A percentile compares a stretch with the other conserved stretches of the same genome.
These are phyloP conservation scores for Eucidaris tribuloides DNA, from an alignment of 35 echinoderm and acorn worm species.

Conservation along the genomic window DNA sequence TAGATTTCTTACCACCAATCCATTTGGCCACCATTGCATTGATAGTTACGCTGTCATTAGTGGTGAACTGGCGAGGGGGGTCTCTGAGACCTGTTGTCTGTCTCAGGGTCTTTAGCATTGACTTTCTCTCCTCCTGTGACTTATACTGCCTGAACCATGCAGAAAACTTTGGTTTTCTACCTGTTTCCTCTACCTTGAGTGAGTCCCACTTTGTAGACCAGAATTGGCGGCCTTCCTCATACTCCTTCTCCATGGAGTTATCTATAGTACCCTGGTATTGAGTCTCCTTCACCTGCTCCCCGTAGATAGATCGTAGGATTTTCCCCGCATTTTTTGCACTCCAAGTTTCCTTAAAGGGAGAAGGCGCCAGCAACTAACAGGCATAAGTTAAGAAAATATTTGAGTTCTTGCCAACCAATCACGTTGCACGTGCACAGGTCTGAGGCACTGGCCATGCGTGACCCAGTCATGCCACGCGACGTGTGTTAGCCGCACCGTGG, in stretches of 20 bases:
- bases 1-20: not conserved
- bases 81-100: not conserved
- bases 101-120: not conserved
- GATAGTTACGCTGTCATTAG: not conserved
- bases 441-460: too few relatives aligned
- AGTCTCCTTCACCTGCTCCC: not conserved
- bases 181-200: not conserved
- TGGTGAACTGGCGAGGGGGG: not conserved
- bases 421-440: too few relatives aligned
- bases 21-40: not conserved
- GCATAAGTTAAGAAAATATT: too few relatives aligned
- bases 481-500: too few relatives aligned
- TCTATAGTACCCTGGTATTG: not conserved
- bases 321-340: not conserved
- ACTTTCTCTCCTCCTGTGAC: not conserved
- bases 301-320: not conserved
- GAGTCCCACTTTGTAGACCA: not conserved
- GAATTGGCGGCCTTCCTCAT: not conserved
- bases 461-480: too few relatives aligned
- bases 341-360: not conserved
- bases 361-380: too few relatives aligned
- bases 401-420: too few relatives aligned
- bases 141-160: not conserved
- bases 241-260: not conserved
- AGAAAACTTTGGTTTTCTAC: not conserved